Conservation (phyloP, 2,113 vertebrate species). For the Terrapene triunguis region DNA sequence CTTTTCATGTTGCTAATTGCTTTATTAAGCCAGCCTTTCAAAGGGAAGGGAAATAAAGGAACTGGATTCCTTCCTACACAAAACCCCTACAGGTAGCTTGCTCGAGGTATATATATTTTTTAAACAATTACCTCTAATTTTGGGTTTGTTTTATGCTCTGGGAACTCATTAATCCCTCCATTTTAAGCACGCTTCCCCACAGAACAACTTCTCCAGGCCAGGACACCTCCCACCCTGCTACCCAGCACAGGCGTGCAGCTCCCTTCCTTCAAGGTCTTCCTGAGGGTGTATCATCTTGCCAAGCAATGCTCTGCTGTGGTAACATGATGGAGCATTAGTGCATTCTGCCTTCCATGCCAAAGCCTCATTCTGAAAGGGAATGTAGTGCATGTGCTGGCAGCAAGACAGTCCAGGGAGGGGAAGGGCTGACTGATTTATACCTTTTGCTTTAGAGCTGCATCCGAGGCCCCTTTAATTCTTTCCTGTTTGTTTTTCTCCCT, state of each 20-base stretch:
- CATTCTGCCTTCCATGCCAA: background rate
- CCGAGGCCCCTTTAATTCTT: slow-evolving; percentile 50
- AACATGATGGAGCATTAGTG: background rate
- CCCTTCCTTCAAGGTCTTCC: slow-evolving; percentile 41
- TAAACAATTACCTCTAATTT: background rate
- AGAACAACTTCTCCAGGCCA: background rate
- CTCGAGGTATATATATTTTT: background rate
- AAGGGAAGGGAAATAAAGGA: background rate
- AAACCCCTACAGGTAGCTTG: slow-evolving; percentile 5
- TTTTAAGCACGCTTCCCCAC: background rate
- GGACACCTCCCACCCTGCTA: background rate
- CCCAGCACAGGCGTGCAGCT: slow-evolving; percentile 21
- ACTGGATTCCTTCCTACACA: background rate
- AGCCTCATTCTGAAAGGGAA: slow-evolving; percentile 56
- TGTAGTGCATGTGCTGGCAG: slow-evolving; percentile 58
- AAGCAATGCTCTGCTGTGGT: slow-evolving; percentile 11
- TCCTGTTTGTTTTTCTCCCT: slow-evolving; percentile 72
- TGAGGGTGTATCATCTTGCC: slow-evolving; percentile 14
- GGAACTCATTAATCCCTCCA: background rate
- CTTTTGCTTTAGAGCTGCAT: slow-evolving; percentile 40
- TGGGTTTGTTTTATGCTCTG: background rate
- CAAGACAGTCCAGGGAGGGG: slow-evolving; percentile 42
- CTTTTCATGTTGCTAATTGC: slow-evolving; percentile 6
- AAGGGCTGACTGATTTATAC: slow-evolving; percentile 66
- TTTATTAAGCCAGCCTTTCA: slow-evolving; percentile 7